Evolutionary conservation across 2,888 invertebrate genomes (phyloP), one percentile per base, ranked within the genome.

Genomic region (Macrosoma leucophasiata): DNA sequence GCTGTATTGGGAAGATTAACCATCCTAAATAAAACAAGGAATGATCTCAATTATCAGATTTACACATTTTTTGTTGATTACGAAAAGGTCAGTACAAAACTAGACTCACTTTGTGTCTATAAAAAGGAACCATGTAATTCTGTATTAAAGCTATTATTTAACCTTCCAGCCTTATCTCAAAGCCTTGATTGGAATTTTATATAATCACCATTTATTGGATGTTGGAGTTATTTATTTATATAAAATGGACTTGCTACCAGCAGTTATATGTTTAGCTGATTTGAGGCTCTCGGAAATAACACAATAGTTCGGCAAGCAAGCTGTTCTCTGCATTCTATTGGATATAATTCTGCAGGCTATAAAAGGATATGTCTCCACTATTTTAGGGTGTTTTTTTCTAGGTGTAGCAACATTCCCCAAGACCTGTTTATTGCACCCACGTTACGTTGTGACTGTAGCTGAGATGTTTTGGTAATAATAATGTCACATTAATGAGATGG

Each of bases 341-440:
- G 51, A 59, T 43, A 56, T 50, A 43, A 51, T 36, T 48, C 56
- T 36, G 44, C 55, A 50, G 45, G 51, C 58, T 39, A 46, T 52
- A 52, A 55, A 64, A 51, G 52, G 60, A 62, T 50, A 56, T 65
- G 63, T 61, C 58, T 62, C 60, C 55, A 67, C 57, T 72, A 78
- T 75, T 82, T 70, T 82, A 82, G 84, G 84, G 78, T 79, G 79
- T 79, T 84, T 75, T 81, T 81, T 84, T 84, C 84, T 84, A 84
- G 84, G 84, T 82, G 52, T 76, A 70, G 65, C 74, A 52, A 65
- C 66, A 54, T 62, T 52, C 51, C 53, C 65, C 72, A 75, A 71
- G 73, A 78, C 55, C 55, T 56, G 56, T 65, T 55, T 62, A 66
- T 71, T 62, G 64, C 62, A 68, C 59, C 63, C 62, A 55, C 63